phyloP scores from a whole-genome alignment of 2,113 vertebrate species.

The Scartelaos histophorus region DNA sequence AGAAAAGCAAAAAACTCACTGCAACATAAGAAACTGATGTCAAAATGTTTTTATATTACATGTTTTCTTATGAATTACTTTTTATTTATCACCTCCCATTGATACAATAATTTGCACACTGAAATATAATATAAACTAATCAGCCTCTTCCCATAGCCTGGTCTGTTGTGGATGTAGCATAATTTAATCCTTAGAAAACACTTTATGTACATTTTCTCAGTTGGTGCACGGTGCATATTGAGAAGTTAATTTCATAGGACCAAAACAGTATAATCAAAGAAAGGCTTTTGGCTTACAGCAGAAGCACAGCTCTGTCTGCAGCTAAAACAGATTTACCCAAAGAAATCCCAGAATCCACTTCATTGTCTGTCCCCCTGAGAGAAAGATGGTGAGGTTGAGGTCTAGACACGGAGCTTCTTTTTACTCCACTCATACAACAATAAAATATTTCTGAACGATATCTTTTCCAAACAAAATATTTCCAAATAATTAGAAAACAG shows the following conservation, averaged over 20 bases:
- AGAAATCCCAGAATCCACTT: constrained; percentile 39
- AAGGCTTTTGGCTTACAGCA: constrained; percentile 45
- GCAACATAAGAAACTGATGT: too few species aligned
- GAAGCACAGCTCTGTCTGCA: constrained; percentile 30
- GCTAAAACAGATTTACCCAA: constrained; percentile 22
- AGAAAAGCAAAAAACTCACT: too few species aligned
- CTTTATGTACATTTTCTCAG: constrained; percentile 40
- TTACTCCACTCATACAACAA: constrained; percentile 6
- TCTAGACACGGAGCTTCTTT: constrained; percentile 24
- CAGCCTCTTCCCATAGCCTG: background rate
- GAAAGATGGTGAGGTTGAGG: constrained; percentile 41
- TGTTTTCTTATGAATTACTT: too few species aligned
- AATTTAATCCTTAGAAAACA: constrained; percentile 38
- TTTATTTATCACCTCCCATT: too few species aligned
- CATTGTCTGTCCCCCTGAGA: constrained; percentile 37
- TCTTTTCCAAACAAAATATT: background rate
- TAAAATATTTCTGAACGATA: background rate
- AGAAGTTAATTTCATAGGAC: constrained; percentile 66
- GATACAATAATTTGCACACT: too few species aligned
- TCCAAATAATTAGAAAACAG: constrained; percentile 1
- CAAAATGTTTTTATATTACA: too few species aligned
- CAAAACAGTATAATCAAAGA: constrained; percentile 42
- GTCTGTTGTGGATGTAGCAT: constrained; percentile 13
- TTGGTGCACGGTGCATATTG: constrained; percentile 26
- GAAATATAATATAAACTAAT: too few species aligned